Evolutionary conservation across 1,140 invertebrate genomes (phyloP).

Genomic region (Drosophila equinoxialis): DNA sequence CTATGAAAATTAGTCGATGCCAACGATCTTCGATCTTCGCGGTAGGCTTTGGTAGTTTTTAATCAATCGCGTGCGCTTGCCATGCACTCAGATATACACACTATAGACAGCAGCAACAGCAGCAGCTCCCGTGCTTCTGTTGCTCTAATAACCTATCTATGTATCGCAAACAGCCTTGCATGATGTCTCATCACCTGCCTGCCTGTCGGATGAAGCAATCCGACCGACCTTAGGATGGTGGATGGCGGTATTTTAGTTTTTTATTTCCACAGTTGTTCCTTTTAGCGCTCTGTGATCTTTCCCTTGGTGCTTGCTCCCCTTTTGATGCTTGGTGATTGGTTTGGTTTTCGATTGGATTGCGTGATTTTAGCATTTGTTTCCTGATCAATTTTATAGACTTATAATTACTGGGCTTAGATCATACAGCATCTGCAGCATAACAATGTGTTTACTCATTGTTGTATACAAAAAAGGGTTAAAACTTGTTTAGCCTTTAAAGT

Average conservation of each 20-base stretch:
- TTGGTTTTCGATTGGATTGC: constrained; percentile 49
- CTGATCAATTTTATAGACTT: constrained; percentile 65
- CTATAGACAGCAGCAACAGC: constrained; percentile 25
- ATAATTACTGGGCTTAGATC: constrained; percentile 9
- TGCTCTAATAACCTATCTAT: constrained; percentile 73
- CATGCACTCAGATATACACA: not conserved
- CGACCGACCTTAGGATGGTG: constrained; percentile 47
- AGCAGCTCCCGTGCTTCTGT: constrained; percentile 27
- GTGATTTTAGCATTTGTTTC: constrained; percentile 82
- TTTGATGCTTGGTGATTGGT: constrained; percentile 19
- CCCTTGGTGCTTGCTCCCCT: constrained; percentile 19
- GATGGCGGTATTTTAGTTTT: constrained; percentile 16
- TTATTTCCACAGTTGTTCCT: constrained; percentile 39
- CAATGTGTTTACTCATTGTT: not conserved
- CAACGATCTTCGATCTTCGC: constrained; percentile 14
- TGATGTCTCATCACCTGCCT: constrained; percentile 69
- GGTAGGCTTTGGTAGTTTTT: constrained; percentile 40
- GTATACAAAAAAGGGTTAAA: no score
- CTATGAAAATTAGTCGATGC: constrained; percentile 68
- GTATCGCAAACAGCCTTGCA: constrained; percentile 45
- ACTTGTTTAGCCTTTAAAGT: no score
- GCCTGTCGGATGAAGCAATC: constrained; percentile 81
- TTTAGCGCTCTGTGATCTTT: constrained; percentile 16
- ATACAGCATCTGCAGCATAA: constrained; percentile 36
- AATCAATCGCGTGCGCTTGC: constrained; percentile 71